These are phyloP conservation scores for Clarias gariepinus DNA, from an alignment of 2,113 vertebrate species.

Conservation along the genomic window DNA sequence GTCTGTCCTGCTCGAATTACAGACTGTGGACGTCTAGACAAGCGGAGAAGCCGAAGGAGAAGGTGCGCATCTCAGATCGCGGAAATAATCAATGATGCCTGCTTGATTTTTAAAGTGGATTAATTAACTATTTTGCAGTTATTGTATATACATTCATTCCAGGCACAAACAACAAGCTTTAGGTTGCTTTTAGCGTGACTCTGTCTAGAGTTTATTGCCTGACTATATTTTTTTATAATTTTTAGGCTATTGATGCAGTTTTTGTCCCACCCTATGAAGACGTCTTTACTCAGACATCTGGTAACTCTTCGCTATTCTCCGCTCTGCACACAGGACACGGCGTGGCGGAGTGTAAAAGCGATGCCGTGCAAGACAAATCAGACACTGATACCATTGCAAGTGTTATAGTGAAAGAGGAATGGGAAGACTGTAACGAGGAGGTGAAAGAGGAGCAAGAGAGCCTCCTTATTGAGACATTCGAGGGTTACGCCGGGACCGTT, in stretches of 20 bases:
- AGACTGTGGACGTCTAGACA: conserved; percentile 31
- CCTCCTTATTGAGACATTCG: conserved; percentile 12
- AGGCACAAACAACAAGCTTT: neutral
- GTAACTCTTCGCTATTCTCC: neutral
- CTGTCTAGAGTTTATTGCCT: too few species aligned
- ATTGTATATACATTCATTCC: neutral
- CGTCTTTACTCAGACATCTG: neutral
- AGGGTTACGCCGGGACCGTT: neutral
- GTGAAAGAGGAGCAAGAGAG: neutral
- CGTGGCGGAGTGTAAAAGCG: neutral
- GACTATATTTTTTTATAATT: neutral
- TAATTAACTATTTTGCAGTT: too few species aligned
- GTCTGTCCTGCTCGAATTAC: conserved; percentile 25
- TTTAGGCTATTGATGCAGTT: neutral
- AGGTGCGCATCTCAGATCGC: neutral
- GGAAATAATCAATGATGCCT: neutral
- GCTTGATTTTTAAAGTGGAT: neutral
- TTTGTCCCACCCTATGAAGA: neutral
- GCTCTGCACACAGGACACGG: neutral
- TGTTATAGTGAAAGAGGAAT: conserved; percentile 37
- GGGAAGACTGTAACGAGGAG: neutral
- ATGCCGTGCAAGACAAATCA: neutral
- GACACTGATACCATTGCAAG: neutral
- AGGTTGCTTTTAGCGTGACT: too few species aligned
- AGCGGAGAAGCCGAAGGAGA: conserved; percentile 4